Evolutionary conservation across 2,888 invertebrate genomes (phyloP), one percentile per base, ranked within the genome.

Genomic region (Craniophora ligustri): DNA sequence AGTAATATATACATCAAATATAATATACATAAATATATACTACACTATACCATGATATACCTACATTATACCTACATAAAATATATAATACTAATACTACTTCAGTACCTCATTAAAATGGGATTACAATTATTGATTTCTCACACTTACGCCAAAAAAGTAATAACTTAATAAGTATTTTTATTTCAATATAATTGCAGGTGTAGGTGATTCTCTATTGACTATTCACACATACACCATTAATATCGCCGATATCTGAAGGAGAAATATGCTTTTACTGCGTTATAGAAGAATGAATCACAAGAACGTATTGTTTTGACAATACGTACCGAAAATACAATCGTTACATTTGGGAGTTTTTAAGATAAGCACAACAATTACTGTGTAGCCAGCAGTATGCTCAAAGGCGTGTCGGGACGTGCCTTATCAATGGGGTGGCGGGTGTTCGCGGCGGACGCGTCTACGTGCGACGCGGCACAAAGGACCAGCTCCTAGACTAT

Each of bases 371-470:
- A 28, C 48, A 46, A 62, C 71, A 68, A 74, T 75, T 75, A 73
- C 76, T 58, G 62, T 64, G 67, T 62, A 72, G 72, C 74, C 71
- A 69, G 74, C 75, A 67, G 71, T 51, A 49, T 71, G 75, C 74
- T 78, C 72, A 74, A 69, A 76, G 77, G 74, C 74, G 76, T 72
- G 72, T 63, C 73, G 72, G 76, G 79, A 82, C 86, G 85, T 85
- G 86, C 79, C 81, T 83, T 82, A 84, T 85, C 86, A 73, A 76
- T 80, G 73, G 81, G 81, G 77, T 72, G 77, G 61, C 70, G 61
- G 72, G 85, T 85, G 82, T 77, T 75, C 54, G 64, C 57, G 70
- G 67, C 72, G 65, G 63, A 55, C 49, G 53, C 51, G 56, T 50
- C 61, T 67, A 62, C 71, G 65, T 70, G 68, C 71, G 61, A 60